Evolutionary conservation across 1,140 invertebrate genomes (phyloP).

Genomic region (Philopotamus ludificatus): DNA sequence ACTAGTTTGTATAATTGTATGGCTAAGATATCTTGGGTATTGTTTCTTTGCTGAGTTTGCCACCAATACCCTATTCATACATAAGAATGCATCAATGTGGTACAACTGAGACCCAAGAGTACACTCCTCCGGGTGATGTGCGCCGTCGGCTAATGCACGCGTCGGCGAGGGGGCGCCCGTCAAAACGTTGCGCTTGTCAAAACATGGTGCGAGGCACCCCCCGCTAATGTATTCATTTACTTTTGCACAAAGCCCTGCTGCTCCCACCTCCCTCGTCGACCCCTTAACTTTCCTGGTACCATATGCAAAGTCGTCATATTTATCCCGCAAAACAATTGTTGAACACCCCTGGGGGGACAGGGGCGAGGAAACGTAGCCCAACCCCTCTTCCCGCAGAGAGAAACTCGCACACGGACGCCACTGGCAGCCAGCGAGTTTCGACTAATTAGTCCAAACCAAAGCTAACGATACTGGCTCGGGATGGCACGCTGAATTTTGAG

Average conservation of each 20-base stretch:
- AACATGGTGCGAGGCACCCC: neutral
- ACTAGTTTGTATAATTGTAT: too few relatives aligned
- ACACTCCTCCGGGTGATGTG: too few relatives aligned
- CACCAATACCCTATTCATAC: too few relatives aligned
- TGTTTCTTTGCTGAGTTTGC: too few relatives aligned
- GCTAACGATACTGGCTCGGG: neutral
- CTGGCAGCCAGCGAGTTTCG: neutral
- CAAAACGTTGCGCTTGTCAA: neutral
- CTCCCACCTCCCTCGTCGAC: too few relatives aligned
- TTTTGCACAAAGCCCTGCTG: conserved; percentile 15
- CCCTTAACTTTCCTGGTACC: too few relatives aligned
- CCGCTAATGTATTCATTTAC: conserved; percentile 28
- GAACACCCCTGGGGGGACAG: conserved; percentile 18
- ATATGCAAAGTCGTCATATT: conserved; percentile 22
- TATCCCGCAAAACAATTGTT: conserved; percentile 29
- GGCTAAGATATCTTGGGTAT: too few relatives aligned
- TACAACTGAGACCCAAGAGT: too few relatives aligned
- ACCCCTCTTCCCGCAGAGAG: conserved; percentile 2
- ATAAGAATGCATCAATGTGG: too few relatives aligned
- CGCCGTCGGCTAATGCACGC: neutral
- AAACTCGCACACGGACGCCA: conserved; percentile 8
- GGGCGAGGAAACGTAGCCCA: neutral
- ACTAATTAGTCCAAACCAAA: conserved; percentile 11
- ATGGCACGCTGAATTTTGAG: neutral
- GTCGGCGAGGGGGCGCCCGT: neutral